Conservation (phyloP, 1,140 invertebrate species). For the Heliconius nattereri region DNA sequence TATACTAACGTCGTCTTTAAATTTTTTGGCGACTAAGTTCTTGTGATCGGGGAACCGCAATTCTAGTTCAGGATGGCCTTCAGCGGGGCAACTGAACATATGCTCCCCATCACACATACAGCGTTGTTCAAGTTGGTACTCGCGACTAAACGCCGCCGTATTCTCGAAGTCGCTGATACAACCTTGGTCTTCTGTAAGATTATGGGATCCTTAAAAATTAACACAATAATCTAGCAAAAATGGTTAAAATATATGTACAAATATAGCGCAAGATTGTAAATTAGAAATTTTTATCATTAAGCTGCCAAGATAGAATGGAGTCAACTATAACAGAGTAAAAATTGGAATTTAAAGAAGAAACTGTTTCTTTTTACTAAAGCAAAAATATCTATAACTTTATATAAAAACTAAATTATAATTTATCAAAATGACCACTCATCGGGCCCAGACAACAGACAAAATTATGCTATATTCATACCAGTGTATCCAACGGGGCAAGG, state of each 20-base stretch:
- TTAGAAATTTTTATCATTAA: background rate
- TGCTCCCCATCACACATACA: slow-evolving; percentile 99
- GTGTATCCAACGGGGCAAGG: slow-evolving; percentile 95
- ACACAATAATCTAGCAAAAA: slow-evolving; percentile 1
- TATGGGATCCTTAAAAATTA: slow-evolving; percentile 9
- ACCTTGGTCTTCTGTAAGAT: slow-evolving; percentile 86
- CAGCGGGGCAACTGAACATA: slow-evolving; percentile 93
- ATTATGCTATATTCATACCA: slow-evolving; percentile 70
- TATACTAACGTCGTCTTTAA: slow-evolving; percentile 82
- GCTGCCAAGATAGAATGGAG: background rate
- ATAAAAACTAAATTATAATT: background rate
- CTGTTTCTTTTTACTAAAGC: background rate
- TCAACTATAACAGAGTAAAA: background rate
- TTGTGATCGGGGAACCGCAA: slow-evolving; percentile 83
- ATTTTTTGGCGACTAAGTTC: slow-evolving; percentile 91
- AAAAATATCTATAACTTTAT: background rate
- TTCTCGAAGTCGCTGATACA: slow-evolving; percentile 97
- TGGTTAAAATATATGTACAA: background rate
- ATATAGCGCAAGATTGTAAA: background rate
- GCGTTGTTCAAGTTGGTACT: slow-evolving; percentile 95
- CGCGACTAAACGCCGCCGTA: slow-evolving; percentile 95
- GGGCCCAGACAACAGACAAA: background rate
- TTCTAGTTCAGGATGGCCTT: slow-evolving; percentile 65
- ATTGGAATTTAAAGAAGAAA: background rate
- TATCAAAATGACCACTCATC: background rate